phyloP scores from a whole-genome alignment of 2,113 vertebrate genomes.

The Brienomyrus brachyistius region DNA sequence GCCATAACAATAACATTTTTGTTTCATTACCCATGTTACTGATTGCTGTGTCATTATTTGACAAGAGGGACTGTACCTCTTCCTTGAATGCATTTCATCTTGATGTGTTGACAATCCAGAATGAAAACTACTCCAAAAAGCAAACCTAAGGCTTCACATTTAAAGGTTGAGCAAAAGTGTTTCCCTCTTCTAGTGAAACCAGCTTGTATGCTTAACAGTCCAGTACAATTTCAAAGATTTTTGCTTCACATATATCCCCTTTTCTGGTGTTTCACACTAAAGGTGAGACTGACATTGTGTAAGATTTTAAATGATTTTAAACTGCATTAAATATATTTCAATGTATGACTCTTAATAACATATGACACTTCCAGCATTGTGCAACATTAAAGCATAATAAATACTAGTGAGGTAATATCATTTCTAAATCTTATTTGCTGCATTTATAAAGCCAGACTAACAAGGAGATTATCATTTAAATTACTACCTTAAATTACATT shows the following conservation, averaged over 20 bases:
- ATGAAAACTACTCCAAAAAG: not conserved
- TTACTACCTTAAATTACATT: not conserved
- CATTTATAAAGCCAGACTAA: not conserved
- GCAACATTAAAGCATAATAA: not conserved
- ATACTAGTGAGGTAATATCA: not conserved
- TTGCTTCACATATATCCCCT: not conserved
- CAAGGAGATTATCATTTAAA: not conserved
- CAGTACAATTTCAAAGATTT: not conserved
- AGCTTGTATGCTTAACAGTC: not conserved
- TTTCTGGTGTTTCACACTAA: not conserved
- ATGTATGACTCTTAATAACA: not conserved
- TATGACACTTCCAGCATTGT: not conserved
- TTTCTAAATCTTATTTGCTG: not conserved
- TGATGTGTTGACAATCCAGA: not conserved
- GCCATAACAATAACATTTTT: not conserved
- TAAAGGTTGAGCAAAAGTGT: not conserved
- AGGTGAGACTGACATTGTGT: not conserved
- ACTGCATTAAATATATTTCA: not conserved
- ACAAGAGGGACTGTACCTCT: not conserved
- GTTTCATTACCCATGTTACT: not conserved
- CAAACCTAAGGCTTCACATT: not conserved
- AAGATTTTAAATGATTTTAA: not conserved
- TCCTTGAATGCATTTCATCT: not conserved
- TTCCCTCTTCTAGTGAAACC: not conserved
- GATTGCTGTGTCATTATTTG: not conserved